Percentiles rank a stretch among this genome's conserved stretches.
Evolutionary conservation across 1,140 invertebrate genomes (phyloP).

Genomic region (Procambarus clarkii): DNA sequence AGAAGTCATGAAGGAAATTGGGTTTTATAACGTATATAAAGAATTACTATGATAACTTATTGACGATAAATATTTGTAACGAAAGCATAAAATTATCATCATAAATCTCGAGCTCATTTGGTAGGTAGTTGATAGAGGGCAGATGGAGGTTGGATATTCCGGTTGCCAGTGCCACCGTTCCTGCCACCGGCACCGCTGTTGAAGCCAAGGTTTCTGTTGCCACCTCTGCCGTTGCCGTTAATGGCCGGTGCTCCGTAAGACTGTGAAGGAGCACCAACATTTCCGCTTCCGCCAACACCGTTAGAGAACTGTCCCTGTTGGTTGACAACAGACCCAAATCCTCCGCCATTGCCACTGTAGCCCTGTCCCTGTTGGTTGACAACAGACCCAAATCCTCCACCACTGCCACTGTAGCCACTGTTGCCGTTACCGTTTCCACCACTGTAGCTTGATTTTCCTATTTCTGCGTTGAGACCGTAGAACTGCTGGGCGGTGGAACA

Average conservation of each 20-base stretch:
- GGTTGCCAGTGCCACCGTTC: conserved; percentile 28
- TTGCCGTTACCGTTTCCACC: conserved; percentile 46
- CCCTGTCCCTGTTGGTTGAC: neutral
- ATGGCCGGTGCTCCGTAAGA: neutral
- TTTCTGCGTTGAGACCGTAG: conserved; percentile 76
- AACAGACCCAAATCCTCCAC: neutral
- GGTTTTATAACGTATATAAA: no score
- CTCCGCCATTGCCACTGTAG: neutral
- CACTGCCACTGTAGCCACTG: neutral
- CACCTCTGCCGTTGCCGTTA: neutral
- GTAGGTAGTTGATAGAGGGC: conserved; percentile 15
- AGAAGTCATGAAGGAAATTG: no score
- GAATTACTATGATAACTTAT: no score
- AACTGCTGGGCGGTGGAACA: conserved; percentile 74
- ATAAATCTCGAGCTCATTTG: conserved; percentile 1
- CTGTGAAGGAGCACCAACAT: conserved; percentile 1
- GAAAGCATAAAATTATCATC: neutral
- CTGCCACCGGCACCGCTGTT: conserved; percentile 3
- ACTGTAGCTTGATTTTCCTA: conserved; percentile 37
- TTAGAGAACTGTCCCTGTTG: neutral
- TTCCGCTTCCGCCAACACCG: neutral
- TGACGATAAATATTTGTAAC: neutral
- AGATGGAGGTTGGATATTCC: conserved; percentile 19
- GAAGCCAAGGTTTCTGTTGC: neutral
- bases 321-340: neutral